A percentile compares a stretch with the other conserved stretches of the same genome.
Evolutionary conservation across 1,140 invertebrate genomes (phyloP).

Genomic region (Megalopta genalis): DNA sequence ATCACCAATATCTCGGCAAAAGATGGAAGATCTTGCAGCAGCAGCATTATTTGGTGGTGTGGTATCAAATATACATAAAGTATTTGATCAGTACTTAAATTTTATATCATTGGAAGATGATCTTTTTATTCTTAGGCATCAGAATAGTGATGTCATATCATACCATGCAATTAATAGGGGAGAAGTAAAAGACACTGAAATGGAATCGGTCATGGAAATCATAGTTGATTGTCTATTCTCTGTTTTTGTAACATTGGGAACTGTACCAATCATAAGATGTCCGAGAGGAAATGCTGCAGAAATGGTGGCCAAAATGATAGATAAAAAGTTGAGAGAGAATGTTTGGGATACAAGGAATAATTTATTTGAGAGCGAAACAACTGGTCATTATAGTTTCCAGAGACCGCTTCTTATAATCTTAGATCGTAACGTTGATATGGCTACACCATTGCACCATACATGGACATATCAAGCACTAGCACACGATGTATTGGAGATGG

Average conservation of each 20-base stretch:
- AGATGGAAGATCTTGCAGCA: slow-evolving; percentile 96
- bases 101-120: slow-evolving; percentile 99
- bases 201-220: slow-evolving; percentile 95
- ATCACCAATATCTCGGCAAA: slow-evolving; percentile 95
- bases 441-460: slow-evolving; percentile 98
- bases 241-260: slow-evolving; percentile 96
- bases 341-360: slow-evolving; percentile 97
- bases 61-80: slow-evolving; percentile 95
- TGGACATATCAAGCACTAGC: slow-evolving; percentile 99
- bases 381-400: slow-evolving; percentile 92
- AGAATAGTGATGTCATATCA: slow-evolving; percentile 93
- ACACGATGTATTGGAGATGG: slow-evolving; percentile 96
- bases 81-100: slow-evolving; percentile 98
- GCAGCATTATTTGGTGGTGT: slow-evolving; percentile 93
- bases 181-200: slow-evolving; percentile 97
- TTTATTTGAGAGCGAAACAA: slow-evolving; percentile 93
- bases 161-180: slow-evolving; percentile 98
- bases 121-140: slow-evolving; percentile 96
- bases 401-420: slow-evolving; percentile 95
- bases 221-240: slow-evolving; percentile 98
- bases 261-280: slow-evolving; percentile 97
- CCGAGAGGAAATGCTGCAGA: slow-evolving; percentile 98
- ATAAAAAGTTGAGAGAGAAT: slow-evolving; percentile 98
- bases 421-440: slow-evolving; percentile 97
- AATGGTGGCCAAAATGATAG: slow-evolving; percentile 97